These are phyloP conservation scores for Masticophis lateralis DNA, from an alignment of 2,797 vertebrate species.

Conservation along the genomic window DNA sequence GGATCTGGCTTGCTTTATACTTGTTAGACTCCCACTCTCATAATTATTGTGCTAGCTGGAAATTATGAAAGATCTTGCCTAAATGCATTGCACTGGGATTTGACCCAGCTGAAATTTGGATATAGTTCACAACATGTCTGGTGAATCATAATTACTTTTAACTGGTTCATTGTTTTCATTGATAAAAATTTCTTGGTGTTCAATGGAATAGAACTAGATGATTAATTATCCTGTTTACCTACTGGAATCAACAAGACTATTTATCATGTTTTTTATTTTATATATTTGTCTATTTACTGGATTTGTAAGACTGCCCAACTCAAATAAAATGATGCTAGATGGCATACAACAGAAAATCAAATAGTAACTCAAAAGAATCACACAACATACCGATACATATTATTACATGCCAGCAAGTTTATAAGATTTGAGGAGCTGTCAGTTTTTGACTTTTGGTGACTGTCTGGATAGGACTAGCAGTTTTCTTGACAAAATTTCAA, in stretches of 20 bases:
- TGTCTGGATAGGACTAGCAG: not conserved
- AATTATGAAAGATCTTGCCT: not conserved
- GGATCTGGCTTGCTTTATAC: not conserved
- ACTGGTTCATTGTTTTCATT: not conserved
- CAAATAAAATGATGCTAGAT: not conserved
- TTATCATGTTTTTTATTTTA: not conserved
- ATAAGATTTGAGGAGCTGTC: no score
- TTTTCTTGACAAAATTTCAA: not conserved
- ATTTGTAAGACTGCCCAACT: not conserved
- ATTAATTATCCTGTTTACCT: not conserved
- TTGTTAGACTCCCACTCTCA: not conserved
- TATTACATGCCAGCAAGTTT: no score
- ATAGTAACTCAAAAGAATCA: not conserved
- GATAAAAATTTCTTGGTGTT: not conserved
- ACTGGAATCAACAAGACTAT: not conserved
- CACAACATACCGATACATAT: not conserved
- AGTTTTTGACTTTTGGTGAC: not conserved
- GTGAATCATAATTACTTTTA: not conserved
- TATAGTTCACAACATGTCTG: not conserved
- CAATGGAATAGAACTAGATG: not conserved
- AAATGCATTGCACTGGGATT: not conserved
- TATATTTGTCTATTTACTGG: not conserved
- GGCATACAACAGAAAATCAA: not conserved
- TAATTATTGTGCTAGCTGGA: not conserved
- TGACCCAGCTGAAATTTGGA: not conserved